phyloP scores from a whole-genome alignment of 2,113 vertebrate species.

The Eonycteris spelaea region DNA sequence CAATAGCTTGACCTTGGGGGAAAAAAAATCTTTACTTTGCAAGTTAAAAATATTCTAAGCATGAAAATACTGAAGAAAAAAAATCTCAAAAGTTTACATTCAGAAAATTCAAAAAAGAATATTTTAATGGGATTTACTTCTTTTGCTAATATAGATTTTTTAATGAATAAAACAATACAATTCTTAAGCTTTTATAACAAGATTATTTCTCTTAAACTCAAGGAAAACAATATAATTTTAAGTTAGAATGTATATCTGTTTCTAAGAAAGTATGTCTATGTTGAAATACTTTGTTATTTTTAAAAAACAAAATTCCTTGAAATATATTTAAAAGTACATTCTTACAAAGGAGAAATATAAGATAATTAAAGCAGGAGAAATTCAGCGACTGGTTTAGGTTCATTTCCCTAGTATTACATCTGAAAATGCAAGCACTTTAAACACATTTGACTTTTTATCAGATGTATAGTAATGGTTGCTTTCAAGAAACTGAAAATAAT shows the following conservation, averaged over 20 bases:
- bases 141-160: background rate
- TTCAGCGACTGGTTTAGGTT: background rate
- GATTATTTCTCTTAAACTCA: background rate
- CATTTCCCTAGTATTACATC: background rate
- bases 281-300: background rate
- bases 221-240: background rate
- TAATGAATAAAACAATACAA: background rate
- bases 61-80: background rate
- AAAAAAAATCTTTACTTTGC: background rate
- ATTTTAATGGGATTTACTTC: background rate
- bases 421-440: background rate
- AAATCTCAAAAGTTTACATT: background rate
- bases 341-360: background rate
- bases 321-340: background rate
- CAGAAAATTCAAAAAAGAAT: background rate
- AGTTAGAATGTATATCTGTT: background rate
- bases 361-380: background rate
- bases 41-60: constrained; percentile 14
- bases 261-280: background rate
- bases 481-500: background rate
- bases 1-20: background rate
- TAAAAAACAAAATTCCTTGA: background rate
- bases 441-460: background rate
- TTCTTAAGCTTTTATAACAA: background rate
- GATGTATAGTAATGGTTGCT: background rate